phyloP scores from a whole-genome alignment of 2,888 invertebrate species.

The Eupeodes luniger region DNA sequence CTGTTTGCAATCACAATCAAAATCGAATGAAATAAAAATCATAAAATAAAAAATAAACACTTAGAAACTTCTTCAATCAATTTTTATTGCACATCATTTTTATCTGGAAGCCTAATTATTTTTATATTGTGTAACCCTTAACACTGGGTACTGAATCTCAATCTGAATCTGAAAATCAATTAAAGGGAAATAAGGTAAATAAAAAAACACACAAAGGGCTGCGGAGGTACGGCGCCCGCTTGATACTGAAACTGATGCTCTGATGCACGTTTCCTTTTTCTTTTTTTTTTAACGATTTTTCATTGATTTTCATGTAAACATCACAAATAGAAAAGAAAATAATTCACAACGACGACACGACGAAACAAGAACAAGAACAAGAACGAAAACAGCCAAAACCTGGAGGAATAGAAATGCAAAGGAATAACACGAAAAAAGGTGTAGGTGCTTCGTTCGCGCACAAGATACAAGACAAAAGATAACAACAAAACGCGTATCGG shows the following conservation, averaged over 20 bases:
- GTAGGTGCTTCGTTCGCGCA: conserved; percentile 54
- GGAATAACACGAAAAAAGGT: conserved; percentile 34
- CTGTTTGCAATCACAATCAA: neutral
- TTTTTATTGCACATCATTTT: conserved; percentile 56
- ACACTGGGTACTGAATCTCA: neutral
- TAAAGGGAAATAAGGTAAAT: conserved; percentile 29
- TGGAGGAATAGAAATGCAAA: conserved; percentile 4
- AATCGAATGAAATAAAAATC: conserved; percentile 3
- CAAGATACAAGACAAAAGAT: conserved; percentile 34
- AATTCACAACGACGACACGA: conserved; percentile 36
- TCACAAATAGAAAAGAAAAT: conserved; percentile 43
- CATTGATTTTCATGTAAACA: conserved; percentile 76
- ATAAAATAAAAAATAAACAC: neutral
- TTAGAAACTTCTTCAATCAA: conserved; percentile 41
- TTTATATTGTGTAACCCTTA: conserved; percentile 64
- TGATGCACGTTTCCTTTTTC: conserved; percentile 58
- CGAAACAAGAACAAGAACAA: conserved; percentile 57
- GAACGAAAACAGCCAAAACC: conserved; percentile 34
- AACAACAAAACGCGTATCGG: conserved; percentile 40
- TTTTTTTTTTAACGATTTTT: conserved; percentile 63
- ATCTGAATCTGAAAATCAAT: conserved; percentile 33
- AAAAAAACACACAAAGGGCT: conserved; percentile 28
- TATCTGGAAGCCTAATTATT: conserved; percentile 22
- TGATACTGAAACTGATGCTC: no score
- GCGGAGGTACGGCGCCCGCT: conserved; percentile 22